phyloP scores from a whole-genome alignment of 2,888 invertebrate species.

The Drosophila antonietae region DNA sequence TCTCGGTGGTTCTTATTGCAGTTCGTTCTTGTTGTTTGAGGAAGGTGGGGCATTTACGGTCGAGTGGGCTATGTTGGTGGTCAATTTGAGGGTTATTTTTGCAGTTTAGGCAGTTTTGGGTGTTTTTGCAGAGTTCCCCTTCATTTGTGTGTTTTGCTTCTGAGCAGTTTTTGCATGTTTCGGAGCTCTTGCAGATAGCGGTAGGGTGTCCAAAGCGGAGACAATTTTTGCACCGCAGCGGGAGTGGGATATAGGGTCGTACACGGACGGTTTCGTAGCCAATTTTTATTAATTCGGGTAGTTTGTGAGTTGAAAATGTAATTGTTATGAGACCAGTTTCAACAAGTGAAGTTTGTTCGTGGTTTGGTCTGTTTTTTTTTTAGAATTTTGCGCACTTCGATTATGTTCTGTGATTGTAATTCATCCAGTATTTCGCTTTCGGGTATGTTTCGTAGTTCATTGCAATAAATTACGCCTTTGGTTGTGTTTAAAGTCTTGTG shows the following conservation, averaged over 20 bases:
- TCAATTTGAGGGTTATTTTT: neutral
- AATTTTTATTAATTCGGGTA: neutral
- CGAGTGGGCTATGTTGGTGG: neutral
- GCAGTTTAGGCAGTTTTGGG: neutral
- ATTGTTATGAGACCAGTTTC: neutral
- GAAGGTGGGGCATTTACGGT: neutral
- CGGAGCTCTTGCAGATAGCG: slow-evolving; percentile 25
- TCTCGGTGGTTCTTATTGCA: neutral
- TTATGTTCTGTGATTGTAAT: no score
- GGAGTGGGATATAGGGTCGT: slow-evolving; percentile 27
- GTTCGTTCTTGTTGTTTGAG: neutral
- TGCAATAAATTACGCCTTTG: no score
- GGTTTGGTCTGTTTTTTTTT: no score
- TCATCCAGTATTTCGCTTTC: no score
- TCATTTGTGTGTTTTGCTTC: slow-evolving; percentile 6
- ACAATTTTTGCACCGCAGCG: slow-evolving; percentile 33
- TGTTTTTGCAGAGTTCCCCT: neutral
- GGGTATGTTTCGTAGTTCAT: no score
- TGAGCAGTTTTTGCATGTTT: slow-evolving; percentile 21
- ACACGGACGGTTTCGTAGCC: slow-evolving; percentile 6
- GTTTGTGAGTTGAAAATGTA: neutral
- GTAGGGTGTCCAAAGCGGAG: slow-evolving; percentile 37
- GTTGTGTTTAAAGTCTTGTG: no score
- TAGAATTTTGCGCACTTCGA: no score
- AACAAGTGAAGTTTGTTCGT: no score